Percentiles rank a stretch among this genome's conserved stretches.
Evolutionary conservation across 2,888 invertebrate species (phyloP).

Genomic region (Hirtodrosophila alboralis): DNA sequence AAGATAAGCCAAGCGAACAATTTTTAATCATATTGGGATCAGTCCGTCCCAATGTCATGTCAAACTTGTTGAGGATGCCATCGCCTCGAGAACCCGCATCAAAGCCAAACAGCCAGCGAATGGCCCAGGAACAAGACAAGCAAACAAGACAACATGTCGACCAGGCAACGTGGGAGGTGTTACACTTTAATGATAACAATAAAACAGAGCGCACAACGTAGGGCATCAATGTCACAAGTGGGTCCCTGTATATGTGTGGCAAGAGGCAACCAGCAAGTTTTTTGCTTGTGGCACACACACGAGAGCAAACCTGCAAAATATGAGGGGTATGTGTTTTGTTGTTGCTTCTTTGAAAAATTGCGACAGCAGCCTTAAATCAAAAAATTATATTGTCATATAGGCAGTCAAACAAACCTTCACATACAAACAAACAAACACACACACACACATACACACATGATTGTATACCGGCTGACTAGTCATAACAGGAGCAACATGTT

Average conservation of each 20-base stretch:
- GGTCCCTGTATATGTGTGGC: constrained; percentile 10
- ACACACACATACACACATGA: constrained; percentile 8
- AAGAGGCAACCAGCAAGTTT: constrained; percentile 61
- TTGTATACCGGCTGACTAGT: constrained; percentile 21
- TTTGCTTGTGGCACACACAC: constrained; percentile 38
- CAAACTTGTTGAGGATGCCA: constrained; percentile 69
- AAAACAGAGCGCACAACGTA: constrained; percentile 68
- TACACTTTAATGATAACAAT: constrained; percentile 80
- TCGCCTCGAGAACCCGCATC: constrained; percentile 44
- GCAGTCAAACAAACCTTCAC: constrained; percentile 49
- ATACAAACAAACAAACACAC: constrained; percentile 19
- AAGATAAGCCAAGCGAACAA: constrained; percentile 67
- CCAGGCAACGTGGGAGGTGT: constrained; percentile 53
- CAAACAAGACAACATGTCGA: constrained; percentile 55
- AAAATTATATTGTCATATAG: constrained; percentile 77
- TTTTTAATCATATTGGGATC: constrained; percentile 77
- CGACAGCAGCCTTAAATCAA: constrained; percentile 77
- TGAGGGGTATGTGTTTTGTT: constrained; percentile 46
- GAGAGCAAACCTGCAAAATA: constrained; percentile 53
- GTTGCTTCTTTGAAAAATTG: constrained; percentile 64
- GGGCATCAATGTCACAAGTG: constrained; percentile 73
- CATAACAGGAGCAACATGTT: constrained; percentile 66
- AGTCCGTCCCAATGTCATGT: constrained; percentile 43
- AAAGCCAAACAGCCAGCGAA: constrained; percentile 18
- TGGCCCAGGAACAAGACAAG: constrained; percentile 31